Base-by-base conservation (phyloP, 1,140 invertebrate species). In the Hestina assimilis region DNA sequence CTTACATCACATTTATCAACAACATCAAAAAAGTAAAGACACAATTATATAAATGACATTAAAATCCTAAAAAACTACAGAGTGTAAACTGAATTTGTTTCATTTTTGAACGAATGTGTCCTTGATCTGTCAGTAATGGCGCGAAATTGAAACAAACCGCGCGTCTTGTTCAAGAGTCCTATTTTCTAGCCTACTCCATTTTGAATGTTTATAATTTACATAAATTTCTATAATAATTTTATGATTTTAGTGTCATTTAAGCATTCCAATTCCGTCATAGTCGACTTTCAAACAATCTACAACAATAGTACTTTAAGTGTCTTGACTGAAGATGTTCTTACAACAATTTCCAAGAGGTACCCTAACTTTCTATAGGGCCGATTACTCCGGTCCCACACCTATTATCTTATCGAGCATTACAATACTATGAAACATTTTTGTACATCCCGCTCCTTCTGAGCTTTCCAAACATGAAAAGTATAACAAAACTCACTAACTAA, bases 241-340 rank as follows among this genome's bases (percentile, higher is more conserved):
- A 66, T 52, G 47, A 59, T 57, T 65, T 62, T 63, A 75, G 50
- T 73, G 66, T 57, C 46, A 43, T 59, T 59, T 55, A 54, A 64
- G 64, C 35, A 45, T 47, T 31, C 50, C 53, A 53, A 63, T 52
- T 61, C 66, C 63, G 45, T 66, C 60, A 63, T 48, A 66, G 63
- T 70, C 66, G 64, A 59, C 67, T 59, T 26, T 41, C 55, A 66
- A 63, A 68, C 73, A 74, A 64, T 56, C 72, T 80, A 83, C 80
- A 83, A 83, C 79, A 82, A 77, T 86, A 84, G 84, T 87, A 86
- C 81, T 86, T 78, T 87, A 87, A 87, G 84, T 87, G 79, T 79
- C 84, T 80, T 74, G 69, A 83, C 74, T 77, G 78, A 80, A 69
- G 71, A 72, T 79, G 78, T 72, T 65, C 51, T 84, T 83, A 84